These are phyloP conservation scores for Pollachius pollachius DNA, from an alignment of 2,113 vertebrate species.

Conservation along the genomic window DNA sequence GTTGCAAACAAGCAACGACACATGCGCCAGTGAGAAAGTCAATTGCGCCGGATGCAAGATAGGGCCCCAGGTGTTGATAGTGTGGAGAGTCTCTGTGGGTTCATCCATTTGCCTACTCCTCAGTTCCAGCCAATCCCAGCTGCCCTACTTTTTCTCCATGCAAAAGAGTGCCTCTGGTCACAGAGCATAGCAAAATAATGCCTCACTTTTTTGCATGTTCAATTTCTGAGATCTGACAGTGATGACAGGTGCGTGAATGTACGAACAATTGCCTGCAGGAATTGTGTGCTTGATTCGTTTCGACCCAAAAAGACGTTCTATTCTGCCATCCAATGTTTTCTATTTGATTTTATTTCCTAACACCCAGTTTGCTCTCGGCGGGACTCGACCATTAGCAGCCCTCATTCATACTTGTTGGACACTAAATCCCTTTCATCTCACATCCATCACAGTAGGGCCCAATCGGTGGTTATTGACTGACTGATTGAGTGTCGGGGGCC, in stretches of 20 bases:
- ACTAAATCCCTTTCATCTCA: conserved; percentile 38
- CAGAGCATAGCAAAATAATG: conserved; percentile 21
- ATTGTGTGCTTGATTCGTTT: conserved; percentile 58
- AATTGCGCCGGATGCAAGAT: too few species aligned
- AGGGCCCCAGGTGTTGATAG: background rate
- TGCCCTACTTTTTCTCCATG: conserved; percentile 18
- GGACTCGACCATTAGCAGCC: conserved; percentile 25
- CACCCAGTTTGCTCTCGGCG: conserved; percentile 36
- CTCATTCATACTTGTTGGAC: conserved; percentile 46
- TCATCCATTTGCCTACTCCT: conserved; percentile 42
- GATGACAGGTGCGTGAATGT: conserved; percentile 57
- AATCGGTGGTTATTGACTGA: conserved; percentile 22
- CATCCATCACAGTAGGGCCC: conserved; percentile 33
- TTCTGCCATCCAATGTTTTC: conserved; percentile 57
- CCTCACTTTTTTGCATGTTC: conserved; percentile 36
- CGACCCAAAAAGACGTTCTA: conserved; percentile 34
- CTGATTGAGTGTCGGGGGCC: conserved; percentile 8
- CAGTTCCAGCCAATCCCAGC: conserved; percentile 40
- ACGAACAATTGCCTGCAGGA: conserved; percentile 53
- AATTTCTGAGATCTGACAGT: conserved; percentile 48
- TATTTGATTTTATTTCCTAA: conserved; percentile 33
- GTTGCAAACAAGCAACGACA: too few species aligned
- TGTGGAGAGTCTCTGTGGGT: conserved; percentile 9
- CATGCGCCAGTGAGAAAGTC: too few species aligned
- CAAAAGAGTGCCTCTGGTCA: conserved; percentile 41